These are phyloP conservation scores for Gopherus flavomarginatus DNA, from an alignment of 2,113 vertebrate genomes.

Conservation along the genomic window DNA sequence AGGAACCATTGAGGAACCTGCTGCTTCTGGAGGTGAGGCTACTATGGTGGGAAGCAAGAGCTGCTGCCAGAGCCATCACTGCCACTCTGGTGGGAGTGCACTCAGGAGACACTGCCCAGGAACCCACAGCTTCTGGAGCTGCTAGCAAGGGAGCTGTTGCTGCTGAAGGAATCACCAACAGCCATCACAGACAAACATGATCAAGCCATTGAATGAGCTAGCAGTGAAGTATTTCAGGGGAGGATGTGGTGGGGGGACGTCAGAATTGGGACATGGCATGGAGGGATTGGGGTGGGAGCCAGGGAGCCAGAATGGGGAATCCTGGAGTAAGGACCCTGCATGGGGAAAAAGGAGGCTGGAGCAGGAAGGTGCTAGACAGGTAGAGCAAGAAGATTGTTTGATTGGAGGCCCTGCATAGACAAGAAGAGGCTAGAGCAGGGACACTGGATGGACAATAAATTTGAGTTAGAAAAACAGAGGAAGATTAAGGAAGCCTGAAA, in stretches of 20 bases:
- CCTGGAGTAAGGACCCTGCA: background rate
- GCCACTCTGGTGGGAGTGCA: accelerated
- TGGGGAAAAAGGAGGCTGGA: background rate
- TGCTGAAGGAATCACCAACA: background rate
- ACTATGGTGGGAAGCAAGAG: background rate
- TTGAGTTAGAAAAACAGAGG: background rate
- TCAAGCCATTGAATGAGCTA: background rate
- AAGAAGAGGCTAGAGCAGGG: background rate
- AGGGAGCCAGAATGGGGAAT: background rate
- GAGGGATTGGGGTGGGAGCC: background rate
- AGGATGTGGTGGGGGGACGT: background rate
- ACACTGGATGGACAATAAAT: background rate
- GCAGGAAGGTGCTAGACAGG: background rate
- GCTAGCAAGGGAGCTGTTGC: background rate
- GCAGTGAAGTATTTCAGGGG: background rate
- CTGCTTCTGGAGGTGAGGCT: accelerated
- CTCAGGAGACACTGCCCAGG: accelerated
- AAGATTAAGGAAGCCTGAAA: background rate
- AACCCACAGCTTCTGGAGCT: background rate
- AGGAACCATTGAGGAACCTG: background rate
- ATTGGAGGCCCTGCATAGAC: background rate
- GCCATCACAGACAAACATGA: background rate
- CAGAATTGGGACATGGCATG: background rate
- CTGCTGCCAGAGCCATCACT: background rate
- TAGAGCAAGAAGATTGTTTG: background rate